Evolutionary conservation across 2,888 invertebrate genomes (phyloP), one percentile per base, ranked within the genome.

Genomic region (Dasysyrphus tricinctus): DNA sequence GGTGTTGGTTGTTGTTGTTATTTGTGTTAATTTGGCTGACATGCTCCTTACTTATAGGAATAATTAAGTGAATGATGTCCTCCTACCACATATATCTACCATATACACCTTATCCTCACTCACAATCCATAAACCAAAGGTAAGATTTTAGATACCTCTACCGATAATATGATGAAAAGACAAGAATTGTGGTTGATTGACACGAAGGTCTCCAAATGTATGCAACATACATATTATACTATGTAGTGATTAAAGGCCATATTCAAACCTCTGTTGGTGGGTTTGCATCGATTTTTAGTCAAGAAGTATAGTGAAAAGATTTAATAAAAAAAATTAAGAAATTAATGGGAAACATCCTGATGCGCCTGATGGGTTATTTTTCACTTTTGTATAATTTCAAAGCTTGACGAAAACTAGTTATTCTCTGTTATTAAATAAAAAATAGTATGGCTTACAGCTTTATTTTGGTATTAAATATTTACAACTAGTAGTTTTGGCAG

Each of bases 41-140:
- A 49, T 56, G 51, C 39, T 54, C 47, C 76, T 80, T 69, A 24
- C 44, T 69, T 69, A n/a, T n/a, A 67, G 65, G 47, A 47, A 69
- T 73, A 80, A 73, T 80, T 67, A 84, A 80, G 39, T 77, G 73
- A 77, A 77, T 69, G 54, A 76, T 80, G 73, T 73, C 73, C 72
- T 37, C 44, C 47, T 19, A 61, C 59, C n/a, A n/a, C n/a, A 12
- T 24, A 24, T 24, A 24, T 24, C 24, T 24, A 24, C 24, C 24
- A 24, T 34, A 29, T 24, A 14, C 14, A 32, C 34, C 12, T 59
- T 37, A 39, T 39, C 37, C 12, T 24, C 39, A 61, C 24, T 61
- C 19, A 61, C 16, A 51, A 34, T 16, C 19, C 8, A 34, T 19
- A 49, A 29, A 69, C 19, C 47, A 47, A 24, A 69, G 76, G 84